Base-by-base conservation (phyloP, 2,888 invertebrate species). In the Bellardia bayeri region DNA sequence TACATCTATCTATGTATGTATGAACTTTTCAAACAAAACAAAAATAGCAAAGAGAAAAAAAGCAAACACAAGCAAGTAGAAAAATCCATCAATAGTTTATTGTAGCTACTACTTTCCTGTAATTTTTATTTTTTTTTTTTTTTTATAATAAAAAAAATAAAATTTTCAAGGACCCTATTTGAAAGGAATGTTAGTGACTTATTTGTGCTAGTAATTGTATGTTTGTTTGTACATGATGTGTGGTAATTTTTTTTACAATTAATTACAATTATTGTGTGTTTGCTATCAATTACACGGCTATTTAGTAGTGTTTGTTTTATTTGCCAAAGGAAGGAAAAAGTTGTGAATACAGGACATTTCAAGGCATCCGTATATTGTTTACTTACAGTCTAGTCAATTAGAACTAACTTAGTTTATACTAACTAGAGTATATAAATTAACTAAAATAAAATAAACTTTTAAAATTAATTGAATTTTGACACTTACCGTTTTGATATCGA, bases 121-220 rank as follows among this genome's bases (percentile, higher is more conserved):
- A n/a, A n/a, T n/a, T n/a, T n/a, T n/a, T n/a, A n/a, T n/a, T n/a
- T 45, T 45, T 0, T 5, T 37, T 37, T 33, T 4, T 37, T 2
- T 5, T 37, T 37, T 4, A 6, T 6, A 37, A 37, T 37, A 37
- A 37, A 37, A 37, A 37, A 37, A 37, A 37, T 30, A 45, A 37
- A 40, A 69, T 54, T 56, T 78, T 84, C 74, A 85, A 80, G 85
- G 79, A 80, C 85, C 63, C 40, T 1, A 3, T 80, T 74, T 0
- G 30, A 80, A 80, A 74, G 74, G 56, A 85, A 80, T 80, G 85
- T 63, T 80, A 80, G 37, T 85, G 80, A 75, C 68, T 68, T 82
- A 30, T 58, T n/a, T n/a, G 14, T 51, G 13, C 45, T 45, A 45
- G 45, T 45, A 45, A 45, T 11, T 45, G 9, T 9, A 11, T 51